Evolutionary conservation across 37 sponge, comb jelly and placozoan genomes (phyloP).

Genomic region (Mnemiopsis leidyi): DNA sequence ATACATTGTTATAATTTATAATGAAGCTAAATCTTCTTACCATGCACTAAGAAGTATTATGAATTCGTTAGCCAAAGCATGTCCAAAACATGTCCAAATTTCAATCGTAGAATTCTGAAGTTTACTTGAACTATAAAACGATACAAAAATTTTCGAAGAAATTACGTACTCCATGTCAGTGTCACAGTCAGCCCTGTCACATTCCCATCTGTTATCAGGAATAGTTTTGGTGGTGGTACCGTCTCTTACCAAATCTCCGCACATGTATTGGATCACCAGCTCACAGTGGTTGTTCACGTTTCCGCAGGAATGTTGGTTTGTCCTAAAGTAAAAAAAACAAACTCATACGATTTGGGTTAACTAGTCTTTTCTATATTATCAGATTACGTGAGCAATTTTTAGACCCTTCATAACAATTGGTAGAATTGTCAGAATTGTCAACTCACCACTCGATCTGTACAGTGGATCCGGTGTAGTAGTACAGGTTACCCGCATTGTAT

Average conservation of each 20-base stretch:
- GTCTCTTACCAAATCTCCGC: slow-evolving; percentile 80
- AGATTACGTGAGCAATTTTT: too few relatives aligned
- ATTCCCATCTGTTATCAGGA: slow-evolving; percentile 75
- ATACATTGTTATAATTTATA: too few relatives aligned
- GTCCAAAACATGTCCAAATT: too few relatives aligned
- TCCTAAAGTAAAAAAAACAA: slow-evolving; percentile 68
- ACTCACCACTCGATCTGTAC: slow-evolving; percentile 88
- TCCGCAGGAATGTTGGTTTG: slow-evolving; percentile 98
- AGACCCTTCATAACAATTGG: too few relatives aligned
- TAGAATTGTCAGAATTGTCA: too few relatives aligned
- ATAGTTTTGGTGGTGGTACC: slow-evolving; percentile 93
- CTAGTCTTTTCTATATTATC: too few relatives aligned
- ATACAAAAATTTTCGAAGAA: too few relatives aligned
- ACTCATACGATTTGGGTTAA: too few relatives aligned
- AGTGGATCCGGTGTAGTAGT: slow-evolving; percentile 88
- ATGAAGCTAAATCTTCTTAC: not conserved
- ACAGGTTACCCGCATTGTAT: slow-evolving; percentile 93
- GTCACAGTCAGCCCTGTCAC: slow-evolving; percentile 87
- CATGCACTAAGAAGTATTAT: too few relatives aligned
- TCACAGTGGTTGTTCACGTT: slow-evolving; percentile 95
- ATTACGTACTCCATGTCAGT: slow-evolving; percentile 83
- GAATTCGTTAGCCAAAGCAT: too few relatives aligned
- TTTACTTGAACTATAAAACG: too few relatives aligned
- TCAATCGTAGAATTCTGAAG: too few relatives aligned
- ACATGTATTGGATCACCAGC: slow-evolving; percentile 95